Base-by-base conservation (phyloP, 1,140 invertebrate species). In the Drosophila sechellia region DNA sequence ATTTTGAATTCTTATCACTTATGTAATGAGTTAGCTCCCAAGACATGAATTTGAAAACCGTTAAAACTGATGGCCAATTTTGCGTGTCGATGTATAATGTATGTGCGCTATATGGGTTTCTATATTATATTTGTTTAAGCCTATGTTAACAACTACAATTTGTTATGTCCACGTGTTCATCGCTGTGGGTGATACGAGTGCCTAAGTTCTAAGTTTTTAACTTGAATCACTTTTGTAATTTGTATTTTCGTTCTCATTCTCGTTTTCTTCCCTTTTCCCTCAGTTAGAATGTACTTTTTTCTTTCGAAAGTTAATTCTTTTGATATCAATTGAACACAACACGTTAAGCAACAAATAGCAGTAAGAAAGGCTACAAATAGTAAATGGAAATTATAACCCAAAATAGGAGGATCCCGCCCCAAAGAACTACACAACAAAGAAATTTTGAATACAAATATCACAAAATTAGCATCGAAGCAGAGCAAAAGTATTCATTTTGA, bases 1-100 rank as follows among this genome's bases (percentile, higher is more conserved):
- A 84, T 79, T 89, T 87, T 87, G 84, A 89, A 87, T 87, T 87
- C 72, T 69, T 89, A 87, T 87, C 84, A 89, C 84, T 90, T 84
- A 87, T 77, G 79, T 68, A 79, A 68, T 68, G 66, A 70, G 69
- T 54, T 86, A 86, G 77, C 74, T 86, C 81, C 81, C 77, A 86
- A 55, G 72, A 89, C 84, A 70, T 77, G 69, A 71, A 78, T 84
- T 89, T 81, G 81, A 89, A 79, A 89, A 80, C 80, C 84, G 79
- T 90, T 84, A 79, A 83, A 83, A 77, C 60, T 61, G 59, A 83
- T 80, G 71, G 75, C 79, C 83, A 79, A 89, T 79, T 53, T 63
- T 58, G 48, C 52, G 43, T 66, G 12, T 57, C 56, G 12, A 46
- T 66, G 48, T 72, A 11, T 56, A 64, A 59, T 72, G 60, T 55